Conservation (phyloP, 1,140 invertebrate genomes). For the Solenopsis fugax region DNA sequence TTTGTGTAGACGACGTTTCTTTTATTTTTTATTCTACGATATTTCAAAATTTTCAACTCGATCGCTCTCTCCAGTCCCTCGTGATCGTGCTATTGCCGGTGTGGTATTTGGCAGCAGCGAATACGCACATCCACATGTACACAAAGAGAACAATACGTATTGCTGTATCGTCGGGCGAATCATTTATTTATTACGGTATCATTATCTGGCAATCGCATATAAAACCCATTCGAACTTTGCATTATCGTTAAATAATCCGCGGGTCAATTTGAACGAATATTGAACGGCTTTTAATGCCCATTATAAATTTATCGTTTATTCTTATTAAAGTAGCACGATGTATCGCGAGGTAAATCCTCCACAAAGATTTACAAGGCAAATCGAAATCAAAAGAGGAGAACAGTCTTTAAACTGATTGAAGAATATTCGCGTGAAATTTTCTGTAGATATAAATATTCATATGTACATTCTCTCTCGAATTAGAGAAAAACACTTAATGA, state of each 20-base stretch:
- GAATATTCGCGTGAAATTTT: neutral
- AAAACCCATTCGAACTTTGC: slow-evolving; percentile 71
- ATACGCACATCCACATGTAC: neutral
- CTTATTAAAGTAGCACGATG: slow-evolving; percentile 31
- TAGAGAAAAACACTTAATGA: slow-evolving; percentile 7
- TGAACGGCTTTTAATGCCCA: slow-evolving; percentile 43
- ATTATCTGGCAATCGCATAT: slow-evolving; percentile 50
- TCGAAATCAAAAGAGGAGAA: neutral
- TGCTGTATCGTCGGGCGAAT: slow-evolving; percentile 29
- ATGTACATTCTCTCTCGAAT: neutral
- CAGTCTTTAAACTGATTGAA: neutral
- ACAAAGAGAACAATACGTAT: slow-evolving; percentile 44
- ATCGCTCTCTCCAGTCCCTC: neutral
- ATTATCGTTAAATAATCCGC: slow-evolving; percentile 69
- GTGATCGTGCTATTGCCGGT: neutral
- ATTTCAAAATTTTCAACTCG: slow-evolving; percentile 1
- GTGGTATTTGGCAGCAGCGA: slow-evolving; percentile 18
- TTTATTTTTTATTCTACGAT: neutral
- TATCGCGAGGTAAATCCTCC: neutral
- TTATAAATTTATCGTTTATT: slow-evolving; percentile 46
- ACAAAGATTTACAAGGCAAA: neutral
- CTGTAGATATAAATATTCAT: slow-evolving; percentile 1
- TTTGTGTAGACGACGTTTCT: neutral
- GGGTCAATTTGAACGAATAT: slow-evolving; percentile 68
- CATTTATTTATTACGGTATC: slow-evolving; percentile 66